These are phyloP conservation scores for Nezara viridula DNA, from an alignment of 2,888 invertebrate genomes.

Conservation along the genomic window DNA sequence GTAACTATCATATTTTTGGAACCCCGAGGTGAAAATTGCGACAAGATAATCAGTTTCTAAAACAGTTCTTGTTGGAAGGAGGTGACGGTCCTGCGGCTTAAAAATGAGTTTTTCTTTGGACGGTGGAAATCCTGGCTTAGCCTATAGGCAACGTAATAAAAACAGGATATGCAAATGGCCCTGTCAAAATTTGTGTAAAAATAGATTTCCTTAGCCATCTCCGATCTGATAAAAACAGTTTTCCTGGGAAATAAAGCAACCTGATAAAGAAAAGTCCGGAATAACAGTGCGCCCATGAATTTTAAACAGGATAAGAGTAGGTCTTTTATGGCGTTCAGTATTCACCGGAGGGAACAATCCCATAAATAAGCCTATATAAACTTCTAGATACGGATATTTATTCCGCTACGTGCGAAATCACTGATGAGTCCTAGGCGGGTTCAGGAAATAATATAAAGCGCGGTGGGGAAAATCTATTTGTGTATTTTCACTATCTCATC, in stretches of 20 bases:
- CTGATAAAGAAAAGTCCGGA: constrained; percentile 24
- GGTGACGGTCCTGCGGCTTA: too few species aligned
- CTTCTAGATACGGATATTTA: background rate
- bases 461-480: background rate
- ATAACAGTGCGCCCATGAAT: background rate
- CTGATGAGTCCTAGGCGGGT: background rate
- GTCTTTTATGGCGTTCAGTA: background rate
- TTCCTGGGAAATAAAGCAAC: constrained; percentile 12
- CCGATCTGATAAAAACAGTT: constrained; percentile 15
- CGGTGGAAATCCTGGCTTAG: background rate
- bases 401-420: background rate
- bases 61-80: too few species aligned
- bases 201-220: background rate
- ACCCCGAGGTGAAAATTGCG: too few species aligned
- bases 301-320: constrained; percentile 12
- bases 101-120: too few species aligned
- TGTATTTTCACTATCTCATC: background rate
- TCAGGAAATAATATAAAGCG: background rate
- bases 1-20: too few species aligned
- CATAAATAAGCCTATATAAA: constrained; percentile 24
- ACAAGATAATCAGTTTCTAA: too few species aligned
- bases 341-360: background rate
- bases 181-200: background rate
- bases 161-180: background rate
- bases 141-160: background rate